A percentile compares a stretch with the other conserved stretches of the same genome.
Evolutionary conservation across 2,113 vertebrate genomes (phyloP).

Genomic region (Lophius piscatorius): DNA sequence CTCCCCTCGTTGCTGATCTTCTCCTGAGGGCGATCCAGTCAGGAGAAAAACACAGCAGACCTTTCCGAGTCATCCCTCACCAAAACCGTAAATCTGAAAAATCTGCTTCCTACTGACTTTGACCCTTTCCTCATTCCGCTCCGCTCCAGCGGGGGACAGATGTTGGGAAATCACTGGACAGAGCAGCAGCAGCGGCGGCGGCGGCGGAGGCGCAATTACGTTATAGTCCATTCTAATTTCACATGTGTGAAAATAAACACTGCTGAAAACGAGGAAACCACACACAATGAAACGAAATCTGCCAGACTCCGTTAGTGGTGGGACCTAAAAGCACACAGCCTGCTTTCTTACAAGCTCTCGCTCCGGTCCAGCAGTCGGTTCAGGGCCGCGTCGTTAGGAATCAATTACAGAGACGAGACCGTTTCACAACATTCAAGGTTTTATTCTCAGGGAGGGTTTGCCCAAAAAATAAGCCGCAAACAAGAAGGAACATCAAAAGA

Average conservation of each 20-base stretch:
- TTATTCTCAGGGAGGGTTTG: conserved; percentile 22
- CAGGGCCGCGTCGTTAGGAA: background rate
- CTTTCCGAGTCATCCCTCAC: conserved; percentile 38
- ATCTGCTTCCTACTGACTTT: conserved; percentile 52
- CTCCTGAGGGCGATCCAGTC: conserved; percentile 33
- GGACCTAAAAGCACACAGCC: background rate
- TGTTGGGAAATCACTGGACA: conserved; percentile 1
- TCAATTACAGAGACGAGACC: background rate
- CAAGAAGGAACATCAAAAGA: background rate
- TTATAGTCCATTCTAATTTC: conserved; percentile 32
- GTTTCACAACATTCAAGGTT: background rate
- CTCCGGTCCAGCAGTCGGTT: background rate
- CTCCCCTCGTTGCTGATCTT: conserved; percentile 11
- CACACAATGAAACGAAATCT: conserved; percentile 19
- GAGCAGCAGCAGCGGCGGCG: conserved; percentile 16
- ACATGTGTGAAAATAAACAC: conserved; percentile 39
- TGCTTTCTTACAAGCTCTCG: no score
- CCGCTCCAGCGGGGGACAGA: conserved; percentile 31
- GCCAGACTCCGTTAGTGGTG: background rate
- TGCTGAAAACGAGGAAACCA: conserved; percentile 17
- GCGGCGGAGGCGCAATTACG: no score
- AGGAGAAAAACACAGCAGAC: conserved; percentile 31
- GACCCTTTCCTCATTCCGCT: conserved; percentile 41
- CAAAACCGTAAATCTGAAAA: conserved; percentile 49
- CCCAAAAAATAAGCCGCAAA: conserved; percentile 13